Evolutionary conservation across 2,113 vertebrate genomes (phyloP), one percentile per base, ranked within the genome.

Genomic region (Anoplopoma fimbria): DNA sequence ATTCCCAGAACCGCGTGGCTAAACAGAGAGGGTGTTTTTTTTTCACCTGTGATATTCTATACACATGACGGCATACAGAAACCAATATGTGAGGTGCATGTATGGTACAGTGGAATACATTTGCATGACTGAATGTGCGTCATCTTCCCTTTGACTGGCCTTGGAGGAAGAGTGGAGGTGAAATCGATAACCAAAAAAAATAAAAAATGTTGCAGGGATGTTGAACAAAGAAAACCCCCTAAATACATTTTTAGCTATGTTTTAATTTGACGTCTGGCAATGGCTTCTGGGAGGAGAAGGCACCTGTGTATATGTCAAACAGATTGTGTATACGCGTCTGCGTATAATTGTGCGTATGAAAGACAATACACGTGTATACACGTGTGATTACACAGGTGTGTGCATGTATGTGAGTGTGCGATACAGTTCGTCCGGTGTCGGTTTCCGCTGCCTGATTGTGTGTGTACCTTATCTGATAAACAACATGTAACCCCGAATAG

Each of bases 401-500:
- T 53, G 12, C 74, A 68, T 76, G 90, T 14, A 73, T 83, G 69
- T 40, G 77, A 78, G 81, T 38, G 75, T 70, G 76, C 68, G 58
- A 82, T 87, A 65, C 58, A 82, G 83, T 79, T 63, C 83, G 82
- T 73, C 70, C 80, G 69, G 73, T 69, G 88, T 90, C 33, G 76
- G 84, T 87, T 91, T 93, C 88, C 63, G 42, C 70, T 68, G 82
- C 83, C 82, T 92, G 92, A 93, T 91, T 93, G 87, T 87, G 84
- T 93, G 90, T 93, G 91, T 94, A 93, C 82, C 91, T 90, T 91
- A 92, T 92, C 89, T 91, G 90, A 92, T 93, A 93, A 94, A 93
- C 92, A 93, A 91, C 64, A 82, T 90, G 82, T 58, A 85, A 55
- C 82, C 38, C 75, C 73, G 80, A 90, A 92, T 91, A 81, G 65